Evolutionary conservation across 2,797 vertebrate species (phyloP).

Genomic region (Setipinna tenuifilis): DNA sequence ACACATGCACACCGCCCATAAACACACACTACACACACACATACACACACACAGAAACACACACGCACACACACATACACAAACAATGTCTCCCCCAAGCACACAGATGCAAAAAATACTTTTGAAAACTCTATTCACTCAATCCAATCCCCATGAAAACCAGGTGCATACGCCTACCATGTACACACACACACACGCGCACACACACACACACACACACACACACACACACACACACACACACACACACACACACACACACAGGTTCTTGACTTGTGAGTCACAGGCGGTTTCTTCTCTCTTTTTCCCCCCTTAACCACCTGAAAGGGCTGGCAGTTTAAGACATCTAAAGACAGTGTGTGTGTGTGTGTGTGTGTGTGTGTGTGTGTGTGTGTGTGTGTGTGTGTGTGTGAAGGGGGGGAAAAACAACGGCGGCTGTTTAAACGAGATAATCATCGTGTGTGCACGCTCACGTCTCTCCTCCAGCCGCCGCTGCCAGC

Average conservation of each 20-base stretch:
- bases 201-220: constrained; percentile 30
- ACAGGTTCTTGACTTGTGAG: not conserved
- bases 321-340: constrained; percentile 1
- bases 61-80: not conserved
- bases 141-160: constrained; percentile 34
- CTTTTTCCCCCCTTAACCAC: not conserved
- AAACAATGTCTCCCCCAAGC: too few species aligned
- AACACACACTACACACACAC: constrained; percentile 8
- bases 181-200: constrained; percentile 20
- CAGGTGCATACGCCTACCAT: constrained; percentile 1
- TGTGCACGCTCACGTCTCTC: constrained; percentile 54
- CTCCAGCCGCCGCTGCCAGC: constrained; percentile 54
- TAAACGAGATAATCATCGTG: constrained; percentile 60
- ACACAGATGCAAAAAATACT: not conserved
- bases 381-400: not conserved
- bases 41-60: constrained; percentile 30
- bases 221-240: constrained; percentile 16
- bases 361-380: not conserved
- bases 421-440: constrained; percentile 50
- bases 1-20: not conserved
- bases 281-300: not conserved
- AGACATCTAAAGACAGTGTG: not conserved
- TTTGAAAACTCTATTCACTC: constrained; percentile 27
- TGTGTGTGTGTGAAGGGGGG: constrained; percentile 9
- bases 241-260: constrained; percentile 13